Evolutionary conservation across 2,113 vertebrate genomes (phyloP).

Genomic region (Phylloscopus trochilus): DNA sequence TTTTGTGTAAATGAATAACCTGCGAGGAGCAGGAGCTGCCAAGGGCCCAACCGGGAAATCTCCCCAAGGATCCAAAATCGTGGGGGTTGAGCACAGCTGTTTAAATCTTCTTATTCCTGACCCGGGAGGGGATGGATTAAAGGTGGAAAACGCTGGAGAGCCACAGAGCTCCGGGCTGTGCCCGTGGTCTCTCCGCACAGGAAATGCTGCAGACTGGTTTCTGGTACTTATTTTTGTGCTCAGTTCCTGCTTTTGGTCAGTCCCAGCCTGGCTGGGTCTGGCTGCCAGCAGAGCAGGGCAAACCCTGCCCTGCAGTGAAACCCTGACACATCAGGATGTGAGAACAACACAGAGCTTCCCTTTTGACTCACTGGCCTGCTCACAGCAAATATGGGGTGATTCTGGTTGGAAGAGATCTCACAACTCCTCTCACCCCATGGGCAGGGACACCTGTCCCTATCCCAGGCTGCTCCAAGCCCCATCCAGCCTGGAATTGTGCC

Average conservation of each 20-base stretch:
- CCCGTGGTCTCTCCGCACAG: neutral
- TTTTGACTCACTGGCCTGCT: neutral
- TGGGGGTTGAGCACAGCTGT: neutral
- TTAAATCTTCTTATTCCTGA: neutral
- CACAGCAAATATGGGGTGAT: rapidly evolving
- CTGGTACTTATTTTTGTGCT: no score
- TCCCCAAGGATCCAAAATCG: neutral
- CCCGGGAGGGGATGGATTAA: neutral
- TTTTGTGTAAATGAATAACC: neutral
- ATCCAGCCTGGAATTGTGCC: rapidly evolving
- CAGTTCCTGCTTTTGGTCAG: neutral
- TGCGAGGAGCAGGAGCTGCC: neutral
- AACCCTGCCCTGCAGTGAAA: neutral
- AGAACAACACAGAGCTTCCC: neutral
- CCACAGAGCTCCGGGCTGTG: neutral
- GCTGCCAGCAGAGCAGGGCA: neutral
- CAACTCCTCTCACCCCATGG: neutral
- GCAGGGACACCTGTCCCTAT: neutral
- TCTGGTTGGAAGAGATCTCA: rapidly evolving
- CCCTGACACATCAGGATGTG: neutral
- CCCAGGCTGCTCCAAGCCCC: neutral
- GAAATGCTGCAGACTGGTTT: neutral
- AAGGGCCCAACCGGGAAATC: neutral
- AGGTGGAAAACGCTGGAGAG: no score
- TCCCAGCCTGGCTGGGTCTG: neutral